Percentiles rank a stretch among this genome's conserved stretches.
Conservation (phyloP, 1,140 invertebrate species). For the Atopsyche davidsoni region DNA sequence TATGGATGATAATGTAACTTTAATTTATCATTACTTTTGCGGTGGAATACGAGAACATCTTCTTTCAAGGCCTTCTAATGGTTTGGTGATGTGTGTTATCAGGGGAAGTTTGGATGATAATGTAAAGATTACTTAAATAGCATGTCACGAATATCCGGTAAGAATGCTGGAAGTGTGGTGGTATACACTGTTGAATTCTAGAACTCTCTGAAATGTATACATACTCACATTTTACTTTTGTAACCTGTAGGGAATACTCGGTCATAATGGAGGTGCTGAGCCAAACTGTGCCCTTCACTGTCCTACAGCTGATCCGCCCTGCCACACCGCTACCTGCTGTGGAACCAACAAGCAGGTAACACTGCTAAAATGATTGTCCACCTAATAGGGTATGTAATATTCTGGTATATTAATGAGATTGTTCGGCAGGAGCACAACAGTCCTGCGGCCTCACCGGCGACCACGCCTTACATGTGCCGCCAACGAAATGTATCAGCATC, state of each 20-base stretch:
- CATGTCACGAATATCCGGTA: no score
- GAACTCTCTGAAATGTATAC: background rate
- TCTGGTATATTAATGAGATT: background rate
- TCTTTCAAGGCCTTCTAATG: no score
- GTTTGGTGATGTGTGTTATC: no score
- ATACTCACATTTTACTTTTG: conserved; percentile 4
- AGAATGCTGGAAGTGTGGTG: no score
- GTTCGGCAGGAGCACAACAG: conserved; percentile 60
- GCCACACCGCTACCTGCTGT: conserved; percentile 79
- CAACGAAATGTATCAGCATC: conserved; percentile 51
- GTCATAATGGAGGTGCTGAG: conserved; percentile 34
- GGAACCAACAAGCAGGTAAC: conserved; percentile 46
- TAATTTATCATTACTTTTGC: no score
- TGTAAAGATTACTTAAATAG: background rate
- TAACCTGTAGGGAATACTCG: conserved; percentile 22
- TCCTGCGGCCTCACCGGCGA: conserved; percentile 65
- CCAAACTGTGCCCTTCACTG: conserved; percentile 76
- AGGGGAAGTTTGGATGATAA: no score
- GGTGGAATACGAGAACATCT: no score
- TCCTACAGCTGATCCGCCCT: conserved; percentile 75
- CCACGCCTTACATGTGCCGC: conserved; percentile 71
- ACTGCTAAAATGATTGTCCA: background rate
- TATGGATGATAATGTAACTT: no score
- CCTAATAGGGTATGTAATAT: background rate
- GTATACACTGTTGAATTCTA: background rate